phyloP scores from a whole-genome alignment of 2,888 invertebrate genomes.

The Pegoplata infirma region DNA sequence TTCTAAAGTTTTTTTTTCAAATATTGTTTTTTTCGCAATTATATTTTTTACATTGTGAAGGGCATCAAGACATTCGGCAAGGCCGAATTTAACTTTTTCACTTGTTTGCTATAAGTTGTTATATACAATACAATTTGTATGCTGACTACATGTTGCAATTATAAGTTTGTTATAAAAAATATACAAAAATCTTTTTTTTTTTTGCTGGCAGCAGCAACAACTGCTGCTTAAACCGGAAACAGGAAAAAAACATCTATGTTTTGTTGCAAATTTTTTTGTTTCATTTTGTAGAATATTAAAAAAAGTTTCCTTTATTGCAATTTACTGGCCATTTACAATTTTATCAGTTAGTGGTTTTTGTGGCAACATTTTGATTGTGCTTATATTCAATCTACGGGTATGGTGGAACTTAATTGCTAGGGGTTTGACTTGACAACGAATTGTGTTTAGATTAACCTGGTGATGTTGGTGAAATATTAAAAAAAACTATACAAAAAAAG shows the following conservation, averaged over 20 bases:
- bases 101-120: no score
- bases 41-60: no score
- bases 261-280: no score
- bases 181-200: background rate
- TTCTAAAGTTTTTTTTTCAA: no score
- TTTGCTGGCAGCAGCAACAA: background rate
- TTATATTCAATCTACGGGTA: background rate
- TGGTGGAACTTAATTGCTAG: no score
- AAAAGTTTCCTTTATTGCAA: slow-evolving; percentile 7
- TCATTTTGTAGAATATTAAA: background rate
- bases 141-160: slow-evolving; percentile 13
- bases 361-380: slow-evolving; percentile 27
- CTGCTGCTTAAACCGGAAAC: slow-evolving; percentile 20
- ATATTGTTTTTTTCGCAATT: no score
- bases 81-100: no score
- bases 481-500: no score
- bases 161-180: slow-evolving; percentile 1
- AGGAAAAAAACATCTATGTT: slow-evolving; percentile 16
- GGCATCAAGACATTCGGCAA: no score
- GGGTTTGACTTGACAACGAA: no score
- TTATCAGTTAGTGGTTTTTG: slow-evolving; percentile 39
- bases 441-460: no score
- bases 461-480: no score
- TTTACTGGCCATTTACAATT: slow-evolving; percentile 13
- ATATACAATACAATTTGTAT: slow-evolving; percentile 17